These are phyloP conservation scores for Bombycilla garrulus DNA, from an alignment of 2,113 vertebrate species.

Conservation along the genomic window DNA sequence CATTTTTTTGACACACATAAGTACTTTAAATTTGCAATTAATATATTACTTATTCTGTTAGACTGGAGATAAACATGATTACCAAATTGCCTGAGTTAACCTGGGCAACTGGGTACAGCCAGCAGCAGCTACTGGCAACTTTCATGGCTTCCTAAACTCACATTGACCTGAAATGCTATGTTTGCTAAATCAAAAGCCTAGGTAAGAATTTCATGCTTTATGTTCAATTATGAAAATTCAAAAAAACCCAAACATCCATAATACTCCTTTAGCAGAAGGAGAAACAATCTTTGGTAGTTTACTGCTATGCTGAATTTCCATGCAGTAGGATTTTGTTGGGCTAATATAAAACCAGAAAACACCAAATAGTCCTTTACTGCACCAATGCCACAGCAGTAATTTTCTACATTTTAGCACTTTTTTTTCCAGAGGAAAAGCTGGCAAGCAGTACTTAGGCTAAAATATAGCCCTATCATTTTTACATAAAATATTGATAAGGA, in stretches of 20 bases:
- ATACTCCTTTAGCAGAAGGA: background rate
- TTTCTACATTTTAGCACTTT: conserved; percentile 48
- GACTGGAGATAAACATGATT: background rate
- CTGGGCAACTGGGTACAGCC: background rate
- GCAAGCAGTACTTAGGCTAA: conserved; percentile 64
- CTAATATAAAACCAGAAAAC: background rate
- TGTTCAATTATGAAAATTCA: background rate
- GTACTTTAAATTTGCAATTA: background rate
- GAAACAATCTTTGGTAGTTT: background rate
- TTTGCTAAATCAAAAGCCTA: background rate
- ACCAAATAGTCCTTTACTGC: background rate
- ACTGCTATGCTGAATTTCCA: background rate
- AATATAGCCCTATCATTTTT: conserved; percentile 77
- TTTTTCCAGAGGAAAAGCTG: conserved; percentile 54
- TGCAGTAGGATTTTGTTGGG: background rate
- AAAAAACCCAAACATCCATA: background rate
- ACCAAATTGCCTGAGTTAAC: background rate
- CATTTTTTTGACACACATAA: background rate
- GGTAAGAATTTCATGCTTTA: background rate
- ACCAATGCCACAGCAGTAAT: background rate
- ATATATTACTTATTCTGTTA: background rate
- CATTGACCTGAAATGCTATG: background rate
- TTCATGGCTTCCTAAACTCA: background rate
- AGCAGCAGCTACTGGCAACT: background rate
- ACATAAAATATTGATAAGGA: conserved; percentile 79